Conservation (phyloP, 2,113 vertebrate genomes). For the Dendrocopos noguchii region DNA sequence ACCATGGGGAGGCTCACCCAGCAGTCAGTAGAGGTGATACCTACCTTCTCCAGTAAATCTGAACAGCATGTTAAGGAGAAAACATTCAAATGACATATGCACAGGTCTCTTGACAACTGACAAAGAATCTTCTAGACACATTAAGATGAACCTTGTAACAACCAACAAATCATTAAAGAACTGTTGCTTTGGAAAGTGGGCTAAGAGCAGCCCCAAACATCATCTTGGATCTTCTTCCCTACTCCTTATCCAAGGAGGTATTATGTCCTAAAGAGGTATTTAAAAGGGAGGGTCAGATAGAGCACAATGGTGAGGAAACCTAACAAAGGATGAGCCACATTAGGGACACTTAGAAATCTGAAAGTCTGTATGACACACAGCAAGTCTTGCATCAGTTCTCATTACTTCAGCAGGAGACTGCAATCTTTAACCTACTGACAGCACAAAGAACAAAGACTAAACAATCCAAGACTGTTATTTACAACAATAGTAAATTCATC, state of each 20-base stretch:
- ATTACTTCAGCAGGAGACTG: not conserved
- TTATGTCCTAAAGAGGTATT: not conserved
- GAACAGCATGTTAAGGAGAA: conserved; percentile 51
- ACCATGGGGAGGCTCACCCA: not conserved
- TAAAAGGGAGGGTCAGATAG: not conserved
- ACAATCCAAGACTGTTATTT: conserved; percentile 18
- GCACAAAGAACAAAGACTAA: conserved; percentile 25
- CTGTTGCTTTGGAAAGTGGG: not conserved
- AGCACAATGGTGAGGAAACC: not conserved
- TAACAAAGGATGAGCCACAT: not conserved
- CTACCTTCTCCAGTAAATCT: conserved; percentile 80
- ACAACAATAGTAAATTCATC: conserved; percentile 38
- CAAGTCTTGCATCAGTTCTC: conserved; percentile 15
- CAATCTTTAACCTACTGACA: not conserved
- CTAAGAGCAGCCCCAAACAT: not conserved
- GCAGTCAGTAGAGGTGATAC: not conserved
- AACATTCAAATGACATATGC: not conserved
- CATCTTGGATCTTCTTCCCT: not conserved
- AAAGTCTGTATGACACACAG: not conserved
- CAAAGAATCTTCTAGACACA: not conserved
- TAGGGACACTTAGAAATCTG: not conserved
- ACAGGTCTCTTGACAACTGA: not conserved
- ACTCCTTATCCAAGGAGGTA: not conserved
- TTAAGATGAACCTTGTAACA: not conserved
- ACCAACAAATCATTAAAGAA: not conserved